phyloP scores from a whole-genome alignment of 2,888 invertebrate species.

The Gryllus longicercus region DNA sequence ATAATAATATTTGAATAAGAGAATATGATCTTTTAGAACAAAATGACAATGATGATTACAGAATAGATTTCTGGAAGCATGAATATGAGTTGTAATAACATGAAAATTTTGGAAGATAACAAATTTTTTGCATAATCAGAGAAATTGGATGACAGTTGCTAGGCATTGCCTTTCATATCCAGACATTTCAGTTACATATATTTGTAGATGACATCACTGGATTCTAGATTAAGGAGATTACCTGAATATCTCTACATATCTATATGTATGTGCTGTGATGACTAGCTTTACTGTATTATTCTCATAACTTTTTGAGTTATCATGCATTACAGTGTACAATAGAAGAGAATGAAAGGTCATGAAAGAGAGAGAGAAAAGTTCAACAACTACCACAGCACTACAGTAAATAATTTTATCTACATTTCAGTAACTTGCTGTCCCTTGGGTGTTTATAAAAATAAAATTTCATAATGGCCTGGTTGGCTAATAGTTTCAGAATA shows the following conservation, averaged over 20 bases:
- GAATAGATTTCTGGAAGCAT: neutral
- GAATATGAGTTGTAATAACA: neutral
- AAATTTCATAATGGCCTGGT: neutral
- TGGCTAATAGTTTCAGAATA: constrained; percentile 1
- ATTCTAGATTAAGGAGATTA: neutral
- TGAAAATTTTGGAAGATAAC: neutral
- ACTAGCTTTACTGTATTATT: neutral
- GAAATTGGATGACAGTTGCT: neutral
- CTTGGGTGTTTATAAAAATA: neutral
- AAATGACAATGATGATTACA: neutral
- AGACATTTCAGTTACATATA: neutral
- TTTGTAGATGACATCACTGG: neutral
- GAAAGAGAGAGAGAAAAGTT: neutral
- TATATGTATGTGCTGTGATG: neutral
- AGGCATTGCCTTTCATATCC: neutral
- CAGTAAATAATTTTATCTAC: neutral
- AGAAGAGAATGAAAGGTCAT: neutral
- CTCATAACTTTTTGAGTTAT: neutral
- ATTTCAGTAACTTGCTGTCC: neutral
- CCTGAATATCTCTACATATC: neutral
- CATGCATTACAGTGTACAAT: neutral
- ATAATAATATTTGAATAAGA: neutral
- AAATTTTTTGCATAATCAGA: neutral
- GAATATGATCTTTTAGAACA: neutral
- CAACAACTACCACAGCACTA: neutral